Base-by-base conservation (phyloP, 2,888 invertebrate genomes). In the Rhaphigaster nebulosa region DNA sequence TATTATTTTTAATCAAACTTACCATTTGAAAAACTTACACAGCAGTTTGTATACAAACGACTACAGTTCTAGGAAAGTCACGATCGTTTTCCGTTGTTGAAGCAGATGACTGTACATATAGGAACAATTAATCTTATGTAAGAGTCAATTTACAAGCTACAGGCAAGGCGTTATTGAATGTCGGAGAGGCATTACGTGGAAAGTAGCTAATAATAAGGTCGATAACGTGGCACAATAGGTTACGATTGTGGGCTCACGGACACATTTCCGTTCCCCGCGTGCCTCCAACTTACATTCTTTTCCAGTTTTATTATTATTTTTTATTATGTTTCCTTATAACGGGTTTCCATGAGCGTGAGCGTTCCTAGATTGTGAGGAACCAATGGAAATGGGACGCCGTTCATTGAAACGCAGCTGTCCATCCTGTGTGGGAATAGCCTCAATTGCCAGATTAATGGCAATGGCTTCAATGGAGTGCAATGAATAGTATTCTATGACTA, bases 151-250 rank as follows among this genome's bases (percentile, higher is more conserved):
- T 38, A 38, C 18, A 34, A 76, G 70, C 70, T 76, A 76, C 70
- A 20, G 20, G 20, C 8, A 20, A 76, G 20, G 38, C 20, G 70
- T 76, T 76, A 76, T 76, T 76, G 70, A 76, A 76, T 76, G 70
- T 38, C 29, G 6, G 15, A 20, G 38, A 0, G 38, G 70, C 34
- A 38, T 76, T 76, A 76, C 70, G 34, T 4, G 20, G 70, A 76
- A 76, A 76, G 34, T 6, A 38, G 38, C 38, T 76, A 76, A 76
- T 76, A 76, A 76, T 76, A 76, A 76, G 34, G 34, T 76, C 70
- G 70, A 76, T 76, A 76, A 38, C 34, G 38, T 0, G 26, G 34
- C 70, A 76, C 70, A 76, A 76, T 76, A 38, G 70, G 65, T 18
- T 18, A 4, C 29, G 34, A 65, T 60, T n/a, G 29, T 26, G 3